Evolutionary conservation across 2,797 vertebrate species (phyloP).

Genomic region (Hephaestus fuliginosus): DNA sequence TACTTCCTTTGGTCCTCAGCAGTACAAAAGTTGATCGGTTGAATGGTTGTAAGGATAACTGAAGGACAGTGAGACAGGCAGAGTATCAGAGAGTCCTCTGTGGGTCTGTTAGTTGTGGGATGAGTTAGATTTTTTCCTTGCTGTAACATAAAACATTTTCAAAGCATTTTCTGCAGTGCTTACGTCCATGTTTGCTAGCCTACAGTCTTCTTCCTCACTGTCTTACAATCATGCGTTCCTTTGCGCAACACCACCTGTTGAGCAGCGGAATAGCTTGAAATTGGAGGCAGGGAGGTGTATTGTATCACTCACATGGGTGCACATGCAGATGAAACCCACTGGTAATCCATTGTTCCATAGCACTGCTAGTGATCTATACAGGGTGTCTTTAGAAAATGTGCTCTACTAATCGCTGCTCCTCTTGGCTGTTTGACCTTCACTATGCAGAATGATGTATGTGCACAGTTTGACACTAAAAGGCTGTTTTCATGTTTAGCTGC

Average conservation of each 20-base stretch:
- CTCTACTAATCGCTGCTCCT: background rate
- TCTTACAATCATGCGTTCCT: background rate
- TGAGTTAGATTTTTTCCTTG: background rate
- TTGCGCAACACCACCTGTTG: background rate
- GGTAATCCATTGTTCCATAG: background rate
- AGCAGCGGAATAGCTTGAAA: background rate
- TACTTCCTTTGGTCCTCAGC: too few species aligned
- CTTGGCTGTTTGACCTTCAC: slow-evolving; percentile 5
- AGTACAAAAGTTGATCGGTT: too few species aligned
- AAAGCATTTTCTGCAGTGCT: slow-evolving; percentile 2
- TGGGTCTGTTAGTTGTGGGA: background rate
- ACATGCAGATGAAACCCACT: background rate
- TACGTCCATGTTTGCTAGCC: background rate
- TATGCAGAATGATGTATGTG: slow-evolving; percentile 12
- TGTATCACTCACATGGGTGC: background rate
- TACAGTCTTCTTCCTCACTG: background rate
- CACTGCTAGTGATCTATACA: background rate
- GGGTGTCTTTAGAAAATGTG: background rate
- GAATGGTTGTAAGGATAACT: too few species aligned
- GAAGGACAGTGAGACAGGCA: too few species aligned
- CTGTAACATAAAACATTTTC: slow-evolving; percentile 24
- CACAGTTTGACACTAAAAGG: background rate
- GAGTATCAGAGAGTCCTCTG: too few species aligned
- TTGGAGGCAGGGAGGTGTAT: background rate
- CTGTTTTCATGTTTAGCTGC: slow-evolving; percentile 3